Conservation (phyloP, 1,140 invertebrate species). For the Aleiodes sp. region DNA sequence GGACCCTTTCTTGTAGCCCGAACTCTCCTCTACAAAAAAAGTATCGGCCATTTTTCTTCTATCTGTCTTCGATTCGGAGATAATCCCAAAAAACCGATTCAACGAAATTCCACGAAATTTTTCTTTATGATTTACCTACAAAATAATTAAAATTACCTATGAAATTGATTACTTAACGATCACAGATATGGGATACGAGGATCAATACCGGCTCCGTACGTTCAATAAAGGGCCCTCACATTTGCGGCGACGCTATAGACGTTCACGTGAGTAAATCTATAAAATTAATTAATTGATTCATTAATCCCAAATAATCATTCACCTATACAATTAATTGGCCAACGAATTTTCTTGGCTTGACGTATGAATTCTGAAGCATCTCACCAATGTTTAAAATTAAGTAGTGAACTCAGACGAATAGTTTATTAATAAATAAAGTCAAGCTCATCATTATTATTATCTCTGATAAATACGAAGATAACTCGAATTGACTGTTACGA, state of each 20-base stretch:
- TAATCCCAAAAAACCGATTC: too few relatives aligned
- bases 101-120: too few relatives aligned
- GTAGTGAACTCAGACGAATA: constrained; percentile 21
- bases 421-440: constrained; percentile 25
- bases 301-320: background rate
- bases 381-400: constrained; percentile 27
- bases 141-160: background rate
- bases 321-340: background rate
- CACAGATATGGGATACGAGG: constrained; percentile 55
- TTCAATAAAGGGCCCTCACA: constrained; percentile 51
- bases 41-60: too few relatives aligned
- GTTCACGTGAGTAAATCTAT: constrained; percentile 39
- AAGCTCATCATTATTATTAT: constrained; percentile 32
- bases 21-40: too few relatives aligned
- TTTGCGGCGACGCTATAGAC: constrained; percentile 57
- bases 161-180: constrained; percentile 21
- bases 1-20: too few relatives aligned
- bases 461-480: constrained; percentile 8
- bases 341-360: background rate
- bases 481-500: background rate
- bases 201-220: constrained; percentile 41
- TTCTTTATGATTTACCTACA: too few relatives aligned
- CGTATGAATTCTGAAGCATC: background rate
- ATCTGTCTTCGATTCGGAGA: too few relatives aligned
- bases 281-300: background rate